Evolutionary conservation across 64 coral and sea anemone genomes (phyloP).

Genomic region (Orbicella faveolata): DNA sequence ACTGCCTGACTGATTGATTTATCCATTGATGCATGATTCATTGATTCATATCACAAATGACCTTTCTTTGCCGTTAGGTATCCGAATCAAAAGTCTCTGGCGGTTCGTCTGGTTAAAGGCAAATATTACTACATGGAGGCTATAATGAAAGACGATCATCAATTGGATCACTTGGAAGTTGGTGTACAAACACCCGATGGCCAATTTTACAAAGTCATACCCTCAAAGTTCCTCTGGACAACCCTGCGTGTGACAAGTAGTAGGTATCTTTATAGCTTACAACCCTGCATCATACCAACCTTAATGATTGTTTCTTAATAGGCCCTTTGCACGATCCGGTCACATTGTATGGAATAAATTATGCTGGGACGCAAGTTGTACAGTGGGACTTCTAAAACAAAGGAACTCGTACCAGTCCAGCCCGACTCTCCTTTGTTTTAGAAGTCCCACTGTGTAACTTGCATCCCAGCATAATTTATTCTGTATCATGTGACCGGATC

Average conservation of each 20-base stretch:
- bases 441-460: too few species aligned
- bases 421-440: too few species aligned
- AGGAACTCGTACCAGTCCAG: too few species aligned
- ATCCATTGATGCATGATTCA: too few species aligned
- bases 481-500: too few species aligned
- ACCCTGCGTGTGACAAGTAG: background rate
- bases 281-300: background rate
- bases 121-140: slow-evolving; percentile 71
- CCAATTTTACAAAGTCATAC: slow-evolving; percentile 51
- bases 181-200: slow-evolving; percentile 61
- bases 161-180: slow-evolving; percentile 50
- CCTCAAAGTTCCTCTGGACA: slow-evolving; percentile 64
- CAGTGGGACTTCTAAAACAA: too few species aligned
- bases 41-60: too few species aligned
- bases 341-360: too few species aligned
- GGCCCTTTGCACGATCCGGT: background rate
- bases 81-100: slow-evolving; percentile 45
- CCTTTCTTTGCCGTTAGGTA: slow-evolving; percentile 21
- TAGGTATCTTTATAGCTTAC: background rate
- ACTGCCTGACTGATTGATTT: too few species aligned
- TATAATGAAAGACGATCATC: slow-evolving; percentile 68
- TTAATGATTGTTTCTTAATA: too few species aligned
- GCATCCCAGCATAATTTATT: too few species aligned
- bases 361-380: too few species aligned
- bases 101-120: slow-evolving; percentile 47